Percentiles rank a stretch among this genome's conserved stretches.
Conservation (phyloP, 2,797 vertebrate genomes). For the Chromobotia macracanthus region DNA sequence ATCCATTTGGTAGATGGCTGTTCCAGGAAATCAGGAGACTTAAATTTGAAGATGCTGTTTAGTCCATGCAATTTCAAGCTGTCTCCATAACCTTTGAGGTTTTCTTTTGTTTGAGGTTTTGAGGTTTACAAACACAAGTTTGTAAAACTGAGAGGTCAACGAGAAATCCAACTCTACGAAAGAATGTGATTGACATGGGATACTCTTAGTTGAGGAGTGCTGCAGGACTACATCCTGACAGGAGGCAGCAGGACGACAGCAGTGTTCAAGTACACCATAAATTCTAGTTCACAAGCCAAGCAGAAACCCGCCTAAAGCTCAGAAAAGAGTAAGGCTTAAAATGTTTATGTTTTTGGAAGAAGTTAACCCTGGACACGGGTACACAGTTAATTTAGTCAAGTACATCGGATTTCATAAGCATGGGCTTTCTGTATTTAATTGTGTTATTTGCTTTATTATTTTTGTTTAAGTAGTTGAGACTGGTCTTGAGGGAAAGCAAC, state of each 20-base stretch:
- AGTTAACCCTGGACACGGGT: conserved; percentile 38
- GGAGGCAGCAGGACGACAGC: conserved; percentile 64
- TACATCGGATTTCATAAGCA: conserved; percentile 20
- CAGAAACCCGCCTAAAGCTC: conserved; percentile 38
- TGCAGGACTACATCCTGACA: conserved; percentile 47
- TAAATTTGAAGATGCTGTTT: conserved; percentile 38
- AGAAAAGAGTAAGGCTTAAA: conserved; percentile 69
- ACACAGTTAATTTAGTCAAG: conserved; percentile 2
- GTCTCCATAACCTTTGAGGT: conserved; percentile 70
- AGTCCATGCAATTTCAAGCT: conserved; percentile 50
- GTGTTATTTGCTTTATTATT: not conserved
- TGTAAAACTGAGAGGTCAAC: conserved; percentile 38
- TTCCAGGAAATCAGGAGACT: conserved; percentile 29
- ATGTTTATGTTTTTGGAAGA: conserved; percentile 67
- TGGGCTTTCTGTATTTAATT: conserved; percentile 27
- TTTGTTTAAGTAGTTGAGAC: conserved; percentile 16
- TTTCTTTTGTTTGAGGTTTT: conserved; percentile 73
- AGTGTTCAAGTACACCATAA: conserved; percentile 63
- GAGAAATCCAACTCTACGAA: conserved; percentile 36
- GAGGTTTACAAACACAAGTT: conserved; percentile 61
- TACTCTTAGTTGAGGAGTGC: conserved; percentile 37
- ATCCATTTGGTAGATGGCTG: conserved; percentile 55
- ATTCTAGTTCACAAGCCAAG: conserved; percentile 55
- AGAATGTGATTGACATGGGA: conserved; percentile 50
- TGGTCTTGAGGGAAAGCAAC: conserved; percentile 23